These are phyloP conservation scores for Siphamia tubifer DNA, from an alignment of 2,113 vertebrate species.

Conservation along the genomic window DNA sequence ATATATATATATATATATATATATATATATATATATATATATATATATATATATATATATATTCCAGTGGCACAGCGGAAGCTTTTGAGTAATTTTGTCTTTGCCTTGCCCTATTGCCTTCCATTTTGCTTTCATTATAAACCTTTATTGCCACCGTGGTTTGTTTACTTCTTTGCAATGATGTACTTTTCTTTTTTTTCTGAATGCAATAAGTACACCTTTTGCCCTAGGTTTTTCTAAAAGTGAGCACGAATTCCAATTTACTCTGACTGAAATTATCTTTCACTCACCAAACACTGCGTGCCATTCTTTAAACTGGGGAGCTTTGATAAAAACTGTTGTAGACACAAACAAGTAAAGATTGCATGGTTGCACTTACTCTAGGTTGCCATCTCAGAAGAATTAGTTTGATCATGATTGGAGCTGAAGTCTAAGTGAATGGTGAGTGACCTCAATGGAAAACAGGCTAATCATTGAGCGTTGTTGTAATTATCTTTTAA, in stretches of 20 bases:
- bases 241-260: not conserved
- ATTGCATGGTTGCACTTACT: not conserved
- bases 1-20: too few species aligned
- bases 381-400: not conserved
- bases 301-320: not conserved
- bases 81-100: not conserved
- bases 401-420: slow-evolving; percentile 35
- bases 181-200: not conserved
- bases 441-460: slow-evolving; percentile 14
- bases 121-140: not conserved
- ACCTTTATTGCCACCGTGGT: not conserved
- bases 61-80: not conserved
- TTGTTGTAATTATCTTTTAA: slow-evolving; percentile 45
- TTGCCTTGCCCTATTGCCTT: not conserved
- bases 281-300: not conserved
- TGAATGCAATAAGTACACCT: not conserved
- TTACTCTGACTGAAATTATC: not conserved
- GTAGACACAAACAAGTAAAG: not conserved
- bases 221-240: not conserved
- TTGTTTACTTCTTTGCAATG: not conserved
- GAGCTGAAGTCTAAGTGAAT: slow-evolving; percentile 24
- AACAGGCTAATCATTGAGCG: slow-evolving; percentile 30
- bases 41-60: not conserved
- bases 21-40: not conserved
- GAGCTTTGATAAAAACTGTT: not conserved